Conservation (phyloP, 1,140 invertebrate species). For the Drosophila bocki region DNA sequence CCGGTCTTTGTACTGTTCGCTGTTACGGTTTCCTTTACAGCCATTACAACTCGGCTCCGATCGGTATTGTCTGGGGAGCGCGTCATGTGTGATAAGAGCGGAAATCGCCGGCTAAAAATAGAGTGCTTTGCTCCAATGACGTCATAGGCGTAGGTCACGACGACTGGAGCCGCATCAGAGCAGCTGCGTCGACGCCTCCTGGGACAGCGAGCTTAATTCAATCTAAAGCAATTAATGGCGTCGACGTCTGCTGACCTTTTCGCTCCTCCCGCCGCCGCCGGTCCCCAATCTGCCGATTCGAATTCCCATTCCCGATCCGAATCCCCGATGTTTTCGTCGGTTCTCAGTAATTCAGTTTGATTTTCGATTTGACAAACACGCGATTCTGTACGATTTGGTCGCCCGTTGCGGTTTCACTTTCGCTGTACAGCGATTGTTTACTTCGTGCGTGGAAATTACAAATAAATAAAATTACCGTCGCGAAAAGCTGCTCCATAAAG, state of each 20-base stretch:
- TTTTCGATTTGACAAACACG: slow-evolving; percentile 66
- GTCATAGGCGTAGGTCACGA: slow-evolving; percentile 53
- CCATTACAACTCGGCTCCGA: slow-evolving; percentile 11
- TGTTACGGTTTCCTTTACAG: neutral
- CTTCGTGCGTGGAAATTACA: slow-evolving; percentile 33
- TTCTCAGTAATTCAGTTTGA: slow-evolving; percentile 60
- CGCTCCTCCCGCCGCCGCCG: slow-evolving; percentile 1
- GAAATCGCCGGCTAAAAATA: slow-evolving; percentile 62
- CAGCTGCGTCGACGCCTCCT: slow-evolving; percentile 24
- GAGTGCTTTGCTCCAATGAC: slow-evolving; percentile 40
- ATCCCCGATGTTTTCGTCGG: slow-evolving; percentile 6
- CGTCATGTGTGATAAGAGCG: slow-evolving; percentile 64
- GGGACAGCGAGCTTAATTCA: slow-evolving; percentile 67
- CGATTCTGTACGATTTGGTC: slow-evolving; percentile 52
- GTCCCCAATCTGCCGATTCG: neutral
- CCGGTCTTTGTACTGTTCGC: neutral
- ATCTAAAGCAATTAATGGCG: slow-evolving; percentile 82
- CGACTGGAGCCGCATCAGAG: slow-evolving; percentile 16
- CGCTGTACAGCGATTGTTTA: slow-evolving; percentile 43
- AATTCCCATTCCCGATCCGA: slow-evolving; percentile 2
- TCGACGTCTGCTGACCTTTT: slow-evolving; percentile 68
- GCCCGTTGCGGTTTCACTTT: slow-evolving; percentile 63
- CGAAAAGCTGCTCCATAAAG: slow-evolving; percentile 65
- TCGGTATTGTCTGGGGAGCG: slow-evolving; percentile 26
- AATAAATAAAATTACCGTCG: slow-evolving; percentile 32